Base-by-base conservation (phyloP, 2,797 vertebrate species). In the Tokudaia tokunoshimensis region DNA sequence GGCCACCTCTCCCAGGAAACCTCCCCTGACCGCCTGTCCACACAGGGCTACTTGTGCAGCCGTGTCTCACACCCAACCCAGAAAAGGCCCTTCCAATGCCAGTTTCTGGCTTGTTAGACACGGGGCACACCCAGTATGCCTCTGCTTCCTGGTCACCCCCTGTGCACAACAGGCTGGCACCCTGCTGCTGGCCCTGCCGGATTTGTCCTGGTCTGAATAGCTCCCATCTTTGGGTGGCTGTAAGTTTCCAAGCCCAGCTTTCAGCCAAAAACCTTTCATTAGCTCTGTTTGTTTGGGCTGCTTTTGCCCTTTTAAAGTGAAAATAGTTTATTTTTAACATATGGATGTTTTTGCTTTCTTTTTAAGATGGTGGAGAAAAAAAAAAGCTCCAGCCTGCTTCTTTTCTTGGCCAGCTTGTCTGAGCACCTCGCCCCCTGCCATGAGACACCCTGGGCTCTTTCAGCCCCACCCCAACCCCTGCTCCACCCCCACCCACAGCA, bases 221-320 rank as follows among this genome's bases (percentile, higher is more conserved):
- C 3, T 22, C 29, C 61, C 80, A 14, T 19, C 70, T 10, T 3
- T 0, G 4, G 84, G 61, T 12, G 4, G 55, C 80, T 8, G 0
- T 76, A 80, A 82, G 65, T 41, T 67, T n/a, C 6, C 24, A 1
- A 26, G 6, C 57, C 34, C 1, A 31, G 10, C 44, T 55, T 34
- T 19, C 79, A 13, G 89, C 96, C 96, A 92, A 90, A 81, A 89
- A 31, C 92, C 67, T 81, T 65, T 57, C 52, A 59, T 75, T 44
- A 79, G 95, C 85, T 74, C 26, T 24, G 24, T 92, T 92, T 90
- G 88, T 94, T 93, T 76, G 93, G 96, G 83, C 87, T 81, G 90
- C 0, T 96, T 94, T 93, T 96, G 95, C 82, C 97, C 96, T 97
- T 97, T 97, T 96, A 96, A 95, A 97, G 97, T 96, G 93, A 94